phyloP scores from a whole-genome alignment of 1,140 invertebrate genomes.

The Bombus sylvicola region DNA sequence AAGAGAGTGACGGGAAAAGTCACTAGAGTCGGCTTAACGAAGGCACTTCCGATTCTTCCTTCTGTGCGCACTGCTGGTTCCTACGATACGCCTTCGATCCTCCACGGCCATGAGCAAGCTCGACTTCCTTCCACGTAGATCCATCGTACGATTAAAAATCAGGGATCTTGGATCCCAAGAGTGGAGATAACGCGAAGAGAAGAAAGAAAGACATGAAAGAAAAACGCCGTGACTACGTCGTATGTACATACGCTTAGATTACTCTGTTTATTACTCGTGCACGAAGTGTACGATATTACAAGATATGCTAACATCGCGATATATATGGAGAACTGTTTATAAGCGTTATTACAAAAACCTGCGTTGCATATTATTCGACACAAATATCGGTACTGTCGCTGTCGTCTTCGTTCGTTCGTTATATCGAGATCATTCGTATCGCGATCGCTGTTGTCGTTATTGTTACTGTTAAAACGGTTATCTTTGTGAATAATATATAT shows the following conservation, averaged over 20 bases:
- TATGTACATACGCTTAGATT: slow-evolving; percentile 13
- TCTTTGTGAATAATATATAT: slow-evolving; percentile 61
- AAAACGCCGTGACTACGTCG: background rate
- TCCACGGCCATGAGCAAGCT: slow-evolving; percentile 6
- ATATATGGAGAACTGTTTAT: background rate
- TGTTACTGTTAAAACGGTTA: slow-evolving; percentile 76
- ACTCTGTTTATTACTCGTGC: background rate
- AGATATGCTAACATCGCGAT: background rate
- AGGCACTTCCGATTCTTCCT: background rate
- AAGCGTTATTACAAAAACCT: background rate
- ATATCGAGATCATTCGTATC: slow-evolving; percentile 64
- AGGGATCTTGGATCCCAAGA: background rate
- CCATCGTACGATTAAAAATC: too few species aligned
- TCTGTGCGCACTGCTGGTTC: background rate
- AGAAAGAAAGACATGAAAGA: background rate
- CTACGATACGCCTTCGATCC: background rate
- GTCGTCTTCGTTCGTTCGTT: slow-evolving; percentile 56
- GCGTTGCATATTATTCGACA: slow-evolving; percentile 28
- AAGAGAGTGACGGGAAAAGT: background rate
- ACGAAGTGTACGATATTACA: background rate
- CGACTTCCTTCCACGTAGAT: background rate
- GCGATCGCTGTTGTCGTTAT: slow-evolving; percentile 75
- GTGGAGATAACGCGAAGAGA: background rate
- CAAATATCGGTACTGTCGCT: slow-evolving; percentile 1
- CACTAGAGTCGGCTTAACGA: background rate